Evolutionary conservation across 2,888 invertebrate genomes (phyloP), one percentile per base, ranked within the genome.

Genomic region (Andrena dorsata): DNA sequence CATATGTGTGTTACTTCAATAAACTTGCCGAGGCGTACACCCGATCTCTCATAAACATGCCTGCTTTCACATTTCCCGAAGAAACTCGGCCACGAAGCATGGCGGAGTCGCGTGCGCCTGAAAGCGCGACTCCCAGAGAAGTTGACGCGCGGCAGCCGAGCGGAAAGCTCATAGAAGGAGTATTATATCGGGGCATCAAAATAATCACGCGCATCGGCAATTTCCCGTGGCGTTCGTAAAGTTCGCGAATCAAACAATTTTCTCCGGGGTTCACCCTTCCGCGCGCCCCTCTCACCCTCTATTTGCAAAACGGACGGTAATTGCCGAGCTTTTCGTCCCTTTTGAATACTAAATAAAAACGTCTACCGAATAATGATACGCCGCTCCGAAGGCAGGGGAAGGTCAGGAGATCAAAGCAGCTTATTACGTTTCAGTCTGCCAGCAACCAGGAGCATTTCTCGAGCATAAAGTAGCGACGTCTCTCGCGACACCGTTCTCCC

Each of bases 321-420:
- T 82, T 78, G 82, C 78, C 2, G 47, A 53, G 56, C 70, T 70
- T 74, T 66, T 35, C 32, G 51, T 28, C 70, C 71, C 58, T 56
- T 70, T 51, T 66, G 73, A 76, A 65, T 73, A 69, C 56, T 69
- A 79, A 82, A 83, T 82, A 83, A 83, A 83, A 83, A 78, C 68
- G 75, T 82, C 83, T 82, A 76, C 78, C 83, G 72, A 83, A 83
- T 83, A 83, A 82, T 82, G 83, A 83, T 83, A 82, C 71, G 83
- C 60, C 64, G 61, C 79, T 78, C 60, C 32, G 70, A 66, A 83
- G 60, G 66, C 35, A 68, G 35, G 69, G 56, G 71, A 66, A 83
- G 84, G 83, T 84, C 84, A 80, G 68, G 71, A 84, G 84, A 84
- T 84, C 84, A 84, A 84, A 84, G 84, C 76, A 80, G 83, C 83